phyloP scores from a whole-genome alignment of 2,888 invertebrate genomes.

The Lampropteryx suffumata region DNA sequence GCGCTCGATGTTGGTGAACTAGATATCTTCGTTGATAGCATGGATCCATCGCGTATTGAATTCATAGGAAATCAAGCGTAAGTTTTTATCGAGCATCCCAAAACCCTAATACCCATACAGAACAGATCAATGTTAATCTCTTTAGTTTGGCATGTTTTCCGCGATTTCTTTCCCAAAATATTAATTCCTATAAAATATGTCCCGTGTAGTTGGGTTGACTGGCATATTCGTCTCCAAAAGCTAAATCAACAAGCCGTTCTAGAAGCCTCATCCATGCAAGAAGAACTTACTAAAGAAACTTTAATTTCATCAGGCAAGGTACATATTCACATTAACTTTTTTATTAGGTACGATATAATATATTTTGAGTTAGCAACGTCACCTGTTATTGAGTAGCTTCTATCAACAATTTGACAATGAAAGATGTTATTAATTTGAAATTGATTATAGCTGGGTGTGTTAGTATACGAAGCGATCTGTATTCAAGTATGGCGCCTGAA shows the following conservation, averaged over 20 bases:
- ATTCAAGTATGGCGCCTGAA: slow-evolving; percentile 93
- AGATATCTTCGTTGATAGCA: slow-evolving; percentile 88
- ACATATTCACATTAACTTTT: no score
- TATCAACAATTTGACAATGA: background rate
- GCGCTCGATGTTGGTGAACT: slow-evolving; percentile 87
- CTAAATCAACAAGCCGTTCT: slow-evolving; percentile 94
- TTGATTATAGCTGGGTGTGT: slow-evolving; percentile 83
- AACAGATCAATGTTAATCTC: no score
- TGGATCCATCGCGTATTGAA: slow-evolving; percentile 85
- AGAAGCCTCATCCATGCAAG: slow-evolving; percentile 89
- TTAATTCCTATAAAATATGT: slow-evolving; percentile 27
- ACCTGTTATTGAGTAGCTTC: slow-evolving; percentile 17
- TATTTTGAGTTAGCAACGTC: slow-evolving; percentile 6
- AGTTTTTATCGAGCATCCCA: background rate
- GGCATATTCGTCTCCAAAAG: slow-evolving; percentile 92
- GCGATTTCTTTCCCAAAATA: background rate
- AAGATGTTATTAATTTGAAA: slow-evolving; percentile 13
- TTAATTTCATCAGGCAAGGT: slow-evolving; percentile 90
- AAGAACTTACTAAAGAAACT: slow-evolving; percentile 93
- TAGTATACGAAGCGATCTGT: slow-evolving; percentile 92
- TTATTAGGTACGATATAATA: no score
- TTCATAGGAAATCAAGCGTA: slow-evolving; percentile 85
- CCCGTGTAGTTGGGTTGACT: slow-evolving; percentile 88
- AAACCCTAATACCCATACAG: no score
- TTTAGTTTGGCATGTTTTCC: no score